Base-by-base conservation (phyloP, 2,888 invertebrate species). In the Abscondita cerata region DNA sequence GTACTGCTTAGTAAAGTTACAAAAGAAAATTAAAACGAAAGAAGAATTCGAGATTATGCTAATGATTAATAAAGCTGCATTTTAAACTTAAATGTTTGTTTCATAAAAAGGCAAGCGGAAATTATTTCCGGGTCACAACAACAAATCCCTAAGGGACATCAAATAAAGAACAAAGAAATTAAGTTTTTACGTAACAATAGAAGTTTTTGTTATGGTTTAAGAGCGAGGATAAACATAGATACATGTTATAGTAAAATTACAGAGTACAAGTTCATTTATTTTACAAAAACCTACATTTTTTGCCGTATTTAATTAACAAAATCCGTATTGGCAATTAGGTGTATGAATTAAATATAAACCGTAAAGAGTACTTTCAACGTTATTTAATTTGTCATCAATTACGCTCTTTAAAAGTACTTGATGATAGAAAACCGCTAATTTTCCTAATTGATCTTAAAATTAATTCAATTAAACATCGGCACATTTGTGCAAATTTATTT, bases 81-180 rank as follows among this genome's bases (percentile, higher is more conserved):
- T 44, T 44, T 44, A 44, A 44, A 18, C 16, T 16, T 6, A 15
- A 44, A 15, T 18, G 44, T 44, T 44, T 19, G 16, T 18, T 18
- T 44, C 19, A 15, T 44, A 44, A 18, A 44, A 44, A 19, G 18
- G 18, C 44, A 15, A 44, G 44, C 19, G 19, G 44, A 44, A 44
- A 44, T 18, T 44, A 19, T 44, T 44, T 44, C 44, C 18, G 44
- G 16, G 44, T 44, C 44, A 44, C 44, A 44, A 44, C 18, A 44
- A 44, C 44, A 44, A 44, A 44, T 44, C 44, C 18, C 44, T 18
- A 11, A 8, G 11, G 18, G 44, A 44, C 6, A 44, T 5, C 44
- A 44, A 44, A 44, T 44, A 44, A 44, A 44, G 44, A 44, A 44
- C 18, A 19, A 44, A 44, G 44, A 18, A 44, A 44, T 44, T 44